Conservation (phyloP, 2,888 invertebrate species). For the Parelbella ahira region DNA sequence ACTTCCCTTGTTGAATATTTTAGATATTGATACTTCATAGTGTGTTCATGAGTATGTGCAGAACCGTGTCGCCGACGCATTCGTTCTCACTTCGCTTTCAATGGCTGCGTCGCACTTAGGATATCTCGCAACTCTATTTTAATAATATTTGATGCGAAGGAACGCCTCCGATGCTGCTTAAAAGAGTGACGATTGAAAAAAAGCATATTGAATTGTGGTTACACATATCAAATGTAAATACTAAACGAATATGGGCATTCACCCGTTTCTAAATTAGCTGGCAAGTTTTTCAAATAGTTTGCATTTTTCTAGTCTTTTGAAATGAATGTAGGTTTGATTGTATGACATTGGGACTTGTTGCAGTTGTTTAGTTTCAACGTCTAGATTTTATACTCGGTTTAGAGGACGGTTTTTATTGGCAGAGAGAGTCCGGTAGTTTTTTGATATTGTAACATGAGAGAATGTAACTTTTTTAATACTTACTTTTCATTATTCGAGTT, state of each 20-base stretch:
- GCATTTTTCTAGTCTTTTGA: conserved; percentile 78
- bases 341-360: conserved; percentile 45
- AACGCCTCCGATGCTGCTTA: conserved; percentile 17
- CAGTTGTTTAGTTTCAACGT: conserved; percentile 35
- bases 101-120: conserved; percentile 33
- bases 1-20: conserved; percentile 52
- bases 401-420: too few species aligned
- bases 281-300: conserved; percentile 59
- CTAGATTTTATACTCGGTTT: conserved; percentile 30
- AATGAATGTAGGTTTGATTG: conserved; percentile 51
- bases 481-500: too few species aligned
- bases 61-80: conserved; percentile 39
- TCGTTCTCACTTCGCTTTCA: conserved; percentile 43
- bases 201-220: conserved; percentile 26
- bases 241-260: conserved; percentile 44
- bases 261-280: conserved; percentile 39
- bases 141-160: conserved; percentile 6
- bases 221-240: conserved; percentile 64
- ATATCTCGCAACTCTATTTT: conserved; percentile 8
- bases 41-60: conserved; percentile 51
- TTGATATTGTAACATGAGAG: conserved; percentile 21
- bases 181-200: conserved; percentile 5
- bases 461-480: too few species aligned
- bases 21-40: conserved; percentile 50
- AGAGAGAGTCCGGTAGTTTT: too few species aligned